A percentile compares a stretch with the other conserved stretches of the same genome.
Conservation (phyloP, 2,888 invertebrate genomes). For the Chrysolina haemoptera region DNA sequence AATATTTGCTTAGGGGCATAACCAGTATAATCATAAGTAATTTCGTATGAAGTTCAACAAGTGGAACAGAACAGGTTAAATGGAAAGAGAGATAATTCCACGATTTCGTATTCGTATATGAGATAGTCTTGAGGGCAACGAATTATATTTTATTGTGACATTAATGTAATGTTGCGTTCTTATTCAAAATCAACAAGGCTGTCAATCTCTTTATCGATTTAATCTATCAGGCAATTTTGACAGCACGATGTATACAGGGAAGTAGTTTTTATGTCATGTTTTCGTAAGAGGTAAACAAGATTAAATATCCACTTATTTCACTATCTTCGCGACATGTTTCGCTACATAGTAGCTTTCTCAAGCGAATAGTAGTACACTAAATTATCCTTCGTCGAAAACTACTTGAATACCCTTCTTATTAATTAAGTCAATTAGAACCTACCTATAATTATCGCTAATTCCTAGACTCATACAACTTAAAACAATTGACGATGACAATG, state of each 20-base stretch:
- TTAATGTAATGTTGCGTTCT: not conserved
- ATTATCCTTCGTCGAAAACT: too few relatives aligned
- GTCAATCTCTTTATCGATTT: slow-evolving; percentile 13
- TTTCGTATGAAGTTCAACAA: slow-evolving; percentile 44
- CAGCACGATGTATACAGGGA: not conserved
- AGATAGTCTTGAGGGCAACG: slow-evolving; percentile 10
- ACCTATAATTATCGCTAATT: too few relatives aligned
- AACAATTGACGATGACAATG: too few relatives aligned
- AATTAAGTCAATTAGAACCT: too few relatives aligned
- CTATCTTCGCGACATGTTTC: too few relatives aligned
- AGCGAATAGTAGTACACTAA: too few relatives aligned
- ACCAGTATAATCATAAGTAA: slow-evolving; percentile 46
- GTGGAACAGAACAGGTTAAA: slow-evolving; percentile 41
- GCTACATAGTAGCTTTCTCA: too few relatives aligned
- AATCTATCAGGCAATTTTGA: not conserved
- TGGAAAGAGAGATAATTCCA: slow-evolving; percentile 28
- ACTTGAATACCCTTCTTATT: too few relatives aligned
- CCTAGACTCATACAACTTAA: too few relatives aligned
- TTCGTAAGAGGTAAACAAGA: too few relatives aligned
- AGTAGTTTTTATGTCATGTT: not conserved
- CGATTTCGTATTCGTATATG: slow-evolving; percentile 16
- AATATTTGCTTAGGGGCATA: slow-evolving; percentile 45
- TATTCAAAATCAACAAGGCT: slow-evolving; percentile 2
- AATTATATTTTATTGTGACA: slow-evolving; percentile 16
- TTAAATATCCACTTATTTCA: too few relatives aligned